A percentile compares a stretch with the other conserved stretches of the same genome.
Evolutionary conservation across 2,888 invertebrate species (phyloP).

Genomic region (Pomacea canaliculata): DNA sequence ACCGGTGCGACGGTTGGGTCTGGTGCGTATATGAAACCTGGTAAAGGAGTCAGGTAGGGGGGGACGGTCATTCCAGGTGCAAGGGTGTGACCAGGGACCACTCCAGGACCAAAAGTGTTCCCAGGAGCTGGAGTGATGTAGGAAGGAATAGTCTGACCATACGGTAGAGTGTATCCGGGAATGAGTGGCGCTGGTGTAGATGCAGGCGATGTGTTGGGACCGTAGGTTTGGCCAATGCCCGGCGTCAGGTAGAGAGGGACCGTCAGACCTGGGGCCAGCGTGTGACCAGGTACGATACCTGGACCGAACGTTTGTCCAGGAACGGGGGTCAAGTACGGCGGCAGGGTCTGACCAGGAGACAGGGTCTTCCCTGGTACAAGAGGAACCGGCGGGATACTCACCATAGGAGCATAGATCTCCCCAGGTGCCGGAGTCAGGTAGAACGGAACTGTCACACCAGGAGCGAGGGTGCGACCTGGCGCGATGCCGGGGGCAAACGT

Average conservation of each 20-base stretch:
- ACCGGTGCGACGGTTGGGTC: constrained; percentile 34
- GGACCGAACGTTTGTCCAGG: constrained; percentile 45
- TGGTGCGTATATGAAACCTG: constrained; percentile 41
- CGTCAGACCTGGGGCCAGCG: constrained; percentile 33
- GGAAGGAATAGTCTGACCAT: constrained; percentile 36
- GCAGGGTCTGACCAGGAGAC: constrained; percentile 39
- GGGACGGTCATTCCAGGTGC: constrained; percentile 27
- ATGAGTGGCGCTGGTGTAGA: constrained; percentile 40
- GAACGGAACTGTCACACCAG: constrained; percentile 34
- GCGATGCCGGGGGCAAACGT: constrained; percentile 45
- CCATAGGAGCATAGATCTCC: constrained; percentile 43
- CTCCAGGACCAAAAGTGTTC: constrained; percentile 42
- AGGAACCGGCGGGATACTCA: constrained; percentile 36
- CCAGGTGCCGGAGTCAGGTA: constrained; percentile 44
- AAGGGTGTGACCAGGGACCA: constrained; percentile 34
- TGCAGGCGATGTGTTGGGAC: constrained; percentile 37
- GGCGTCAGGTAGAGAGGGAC: constrained; percentile 38
- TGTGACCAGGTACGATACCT: constrained; percentile 37
- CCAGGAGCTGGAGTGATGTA: constrained; percentile 41
- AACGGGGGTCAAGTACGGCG: constrained; percentile 36
- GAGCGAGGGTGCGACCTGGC: constrained; percentile 43
- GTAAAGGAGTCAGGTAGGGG: constrained; percentile 36
- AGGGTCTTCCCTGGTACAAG: constrained; percentile 40
- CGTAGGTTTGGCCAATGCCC: constrained; percentile 42
- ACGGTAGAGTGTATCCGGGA: constrained; percentile 42